Evolutionary conservation across 2,888 invertebrate species (phyloP), one percentile per base, ranked within the genome.

Genomic region (Odontocolon sp.): DNA sequence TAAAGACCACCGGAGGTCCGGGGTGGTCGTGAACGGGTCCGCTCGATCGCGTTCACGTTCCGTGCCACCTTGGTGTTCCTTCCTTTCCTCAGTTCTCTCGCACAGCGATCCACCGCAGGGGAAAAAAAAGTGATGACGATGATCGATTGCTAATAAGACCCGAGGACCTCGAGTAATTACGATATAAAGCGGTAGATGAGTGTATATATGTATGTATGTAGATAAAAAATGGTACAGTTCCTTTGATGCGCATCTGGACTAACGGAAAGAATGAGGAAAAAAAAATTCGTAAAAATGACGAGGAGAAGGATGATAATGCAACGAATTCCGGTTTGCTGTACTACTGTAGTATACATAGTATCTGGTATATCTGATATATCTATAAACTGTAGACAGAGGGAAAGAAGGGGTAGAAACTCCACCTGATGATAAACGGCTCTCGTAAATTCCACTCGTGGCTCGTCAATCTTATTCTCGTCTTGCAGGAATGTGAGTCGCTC

Each of bases 11-110:
- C 76, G 67, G 71, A 76, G 71, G 71, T 71, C 56, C 77, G 77
- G 77, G 77, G 77, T 77, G 72, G 72, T 68, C 72, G 77, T 57
- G 77, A 72, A 68, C 77, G 68, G 59, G 68, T 77, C 56, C 76
- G 38, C 50, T 68, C 42, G 61, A 77, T 77, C 76, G 67, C 76
- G 67, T 77, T 71, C 66, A 67, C 75, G 66, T 74, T 59, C 67
- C 33, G 56, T 67, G 76, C 76, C 70, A 76, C 76, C 76, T 76
- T 66, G 42, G 66, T 63, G 61, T 69, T 59, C 52, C 59, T 47
- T 47, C 50, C 57, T 28, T 56, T 74, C 33, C 31, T 31, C 54
- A 40, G 23, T 33, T 33, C 14, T 14, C 33, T 8, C 14, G 9
- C 47, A 28, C 31, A 33, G 9, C 23, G 18, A 2, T 4, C 56